Base-by-base conservation (phyloP, 2,888 invertebrate genomes). In the Dioctria rufipes region DNA sequence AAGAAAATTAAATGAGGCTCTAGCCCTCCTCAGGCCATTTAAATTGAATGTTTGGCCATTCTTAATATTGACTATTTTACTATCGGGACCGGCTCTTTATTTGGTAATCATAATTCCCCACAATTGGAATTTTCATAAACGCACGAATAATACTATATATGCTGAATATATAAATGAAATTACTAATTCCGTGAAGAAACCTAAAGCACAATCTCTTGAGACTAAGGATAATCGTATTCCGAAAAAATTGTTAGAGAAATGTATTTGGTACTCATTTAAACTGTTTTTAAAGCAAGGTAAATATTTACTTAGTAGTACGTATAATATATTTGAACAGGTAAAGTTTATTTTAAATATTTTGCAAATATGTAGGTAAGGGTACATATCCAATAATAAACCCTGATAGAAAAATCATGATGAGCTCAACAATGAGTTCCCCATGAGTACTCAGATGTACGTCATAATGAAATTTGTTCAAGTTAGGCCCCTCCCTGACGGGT, bases 1-100 rank as follows among this genome's bases (percentile, higher is more conserved):
- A 0, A 92, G 93, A 0, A 92, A 92, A 80, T 88, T 95, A 0
- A 95, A 94, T 84, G 94, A 95, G 86, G 94, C 94, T 0, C 85
- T 94, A 25, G 94, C 94, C 8, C 91, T 95, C 37, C 91, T 95
- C 82, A 90, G 94, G 71, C 94, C 95, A 0, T 95, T 95, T 85
- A 92, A 92, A 80, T 92, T 92, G 91, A 92, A 94, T 89, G 94
- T 95, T 0, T 95, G 94, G 95, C 94, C 94, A 0, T 91, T 93
- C 42, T 91, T 95, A 0, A 90, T 92, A 3, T 89, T 92, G 0
- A 93, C 94, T 0, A 88, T 94, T 4, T 86, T 93, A 0, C 87
- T 93, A 37, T 92, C 93, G 0, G 95, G 94, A 0, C 94, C 94
- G 51, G 91, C 93, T 3, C 89, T 95, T 13, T 95, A 93, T 90